phyloP scores from a whole-genome alignment of 2,888 invertebrate genomes.

The Merodon equestris region DNA sequence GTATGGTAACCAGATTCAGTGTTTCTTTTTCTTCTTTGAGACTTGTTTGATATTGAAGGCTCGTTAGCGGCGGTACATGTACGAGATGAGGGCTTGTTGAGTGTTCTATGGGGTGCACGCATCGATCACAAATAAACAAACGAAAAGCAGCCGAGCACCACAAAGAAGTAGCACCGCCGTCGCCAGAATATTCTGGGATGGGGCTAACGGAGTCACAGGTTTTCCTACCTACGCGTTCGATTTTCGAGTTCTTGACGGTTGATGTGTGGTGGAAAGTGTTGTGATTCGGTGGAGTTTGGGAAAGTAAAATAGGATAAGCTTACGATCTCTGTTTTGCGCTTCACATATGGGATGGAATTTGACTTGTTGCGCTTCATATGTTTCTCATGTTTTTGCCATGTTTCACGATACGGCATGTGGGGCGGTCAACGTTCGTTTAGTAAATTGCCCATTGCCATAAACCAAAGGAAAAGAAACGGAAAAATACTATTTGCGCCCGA shows the following conservation, averaged over 20 bases:
- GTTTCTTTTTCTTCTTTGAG: slow-evolving; percentile 18
- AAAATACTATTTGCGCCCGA: too few species aligned
- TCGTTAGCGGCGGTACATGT: slow-evolving; percentile 6
- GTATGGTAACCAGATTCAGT: background rate
- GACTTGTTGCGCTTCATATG: too few species aligned
- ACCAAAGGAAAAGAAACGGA: too few species aligned
- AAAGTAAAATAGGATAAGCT: too few species aligned
- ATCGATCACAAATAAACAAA: slow-evolving; percentile 60
- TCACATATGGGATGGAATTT: too few species aligned
- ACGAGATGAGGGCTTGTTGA: background rate
- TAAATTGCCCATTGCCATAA: too few species aligned
- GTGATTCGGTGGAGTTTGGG: too few species aligned
- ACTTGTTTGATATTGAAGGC: slow-evolving; percentile 15
- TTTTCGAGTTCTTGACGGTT: slow-evolving; percentile 36
- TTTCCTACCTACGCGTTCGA: slow-evolving; percentile 42
- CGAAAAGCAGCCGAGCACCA: slow-evolving; percentile 6
- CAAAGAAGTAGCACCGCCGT: slow-evolving; percentile 43
- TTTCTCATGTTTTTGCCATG: too few species aligned
- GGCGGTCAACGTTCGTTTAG: too few species aligned
- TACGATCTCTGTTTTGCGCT: too few species aligned
- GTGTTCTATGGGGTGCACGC: slow-evolving; percentile 32
- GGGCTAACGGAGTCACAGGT: slow-evolving; percentile 3
- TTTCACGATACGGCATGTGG: too few species aligned
- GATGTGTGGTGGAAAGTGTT: slow-evolving; percentile 3
- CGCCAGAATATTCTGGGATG: background rate